Evolutionary conservation across 1,140 invertebrate genomes (phyloP).

Genomic region (Dendrolimus kikuchii): DNA sequence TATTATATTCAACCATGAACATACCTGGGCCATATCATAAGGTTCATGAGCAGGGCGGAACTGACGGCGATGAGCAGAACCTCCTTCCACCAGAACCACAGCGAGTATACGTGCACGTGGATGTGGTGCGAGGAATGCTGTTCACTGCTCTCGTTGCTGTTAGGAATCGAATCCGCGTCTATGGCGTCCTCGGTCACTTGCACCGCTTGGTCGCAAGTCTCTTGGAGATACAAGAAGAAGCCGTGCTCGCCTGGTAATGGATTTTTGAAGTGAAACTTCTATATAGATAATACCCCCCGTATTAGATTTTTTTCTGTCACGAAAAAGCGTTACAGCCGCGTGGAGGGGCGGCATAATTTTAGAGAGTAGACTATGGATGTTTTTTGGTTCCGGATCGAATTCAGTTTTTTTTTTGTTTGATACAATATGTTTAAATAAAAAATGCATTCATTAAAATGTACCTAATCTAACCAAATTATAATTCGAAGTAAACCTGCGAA

Average conservation of each 20-base stretch:
- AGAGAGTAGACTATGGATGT: too few relatives aligned
- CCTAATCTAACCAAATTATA: too few relatives aligned
- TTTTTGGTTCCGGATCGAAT: too few relatives aligned
- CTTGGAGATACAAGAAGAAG: slow-evolving; percentile 57
- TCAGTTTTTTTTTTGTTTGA: too few relatives aligned
- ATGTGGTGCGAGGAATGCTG: slow-evolving; percentile 49
- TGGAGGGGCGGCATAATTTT: too few relatives aligned
- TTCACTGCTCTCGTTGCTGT: slow-evolving; percentile 26
- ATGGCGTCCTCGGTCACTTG: slow-evolving; percentile 36
- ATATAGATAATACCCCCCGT: background rate
- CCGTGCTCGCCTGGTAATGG: slow-evolving; percentile 43
- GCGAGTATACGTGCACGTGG: slow-evolving; percentile 73
- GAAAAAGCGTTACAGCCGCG: too few relatives aligned
- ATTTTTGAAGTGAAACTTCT: background rate
- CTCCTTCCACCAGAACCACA: slow-evolving; percentile 85
- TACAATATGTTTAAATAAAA: too few relatives aligned
- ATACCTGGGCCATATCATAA: slow-evolving; percentile 59
- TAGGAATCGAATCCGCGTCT: slow-evolving; percentile 28
- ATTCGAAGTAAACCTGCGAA: too few relatives aligned
- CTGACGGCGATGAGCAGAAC: slow-evolving; percentile 54
- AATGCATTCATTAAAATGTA: too few relatives aligned
- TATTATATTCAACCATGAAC: too few relatives aligned
- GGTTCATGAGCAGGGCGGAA: slow-evolving; percentile 53
- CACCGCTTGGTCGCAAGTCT: slow-evolving; percentile 51
- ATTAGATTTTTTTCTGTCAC: too few relatives aligned